A percentile compares a stretch with the other conserved stretches of the same genome.
Evolutionary conservation across 2,888 invertebrate genomes (phyloP).

Genomic region (Drepana falcataria): DNA sequence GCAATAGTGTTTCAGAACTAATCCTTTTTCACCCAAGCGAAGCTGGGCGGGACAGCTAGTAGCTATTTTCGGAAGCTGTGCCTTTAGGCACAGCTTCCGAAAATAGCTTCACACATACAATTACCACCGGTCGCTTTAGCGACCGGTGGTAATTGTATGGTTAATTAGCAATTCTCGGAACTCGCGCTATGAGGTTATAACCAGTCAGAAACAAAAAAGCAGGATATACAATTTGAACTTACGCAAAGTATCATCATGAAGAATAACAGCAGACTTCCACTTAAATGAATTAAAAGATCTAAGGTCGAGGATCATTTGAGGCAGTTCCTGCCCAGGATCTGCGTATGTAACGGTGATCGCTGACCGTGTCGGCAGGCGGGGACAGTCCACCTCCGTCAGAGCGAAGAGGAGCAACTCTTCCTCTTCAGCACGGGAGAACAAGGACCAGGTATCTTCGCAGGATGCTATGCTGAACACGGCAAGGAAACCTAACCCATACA

Average conservation of each 20-base stretch:
- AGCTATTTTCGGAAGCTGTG: no score
- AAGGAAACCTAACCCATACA: conserved; percentile 77
- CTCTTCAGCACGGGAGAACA: conserved; percentile 80
- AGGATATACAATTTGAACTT: conserved; percentile 28
- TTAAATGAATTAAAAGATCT: conserved; percentile 81
- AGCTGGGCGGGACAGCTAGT: no score
- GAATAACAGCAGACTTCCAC: conserved; percentile 85
- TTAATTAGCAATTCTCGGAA: neutral
- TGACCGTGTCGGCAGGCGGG: conserved; percentile 82
- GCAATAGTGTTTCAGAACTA: no score
- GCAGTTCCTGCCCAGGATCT: conserved; percentile 84
- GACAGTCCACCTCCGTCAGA: conserved; percentile 88
- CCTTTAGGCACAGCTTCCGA: no score
- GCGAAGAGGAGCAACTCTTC: conserved; percentile 85
- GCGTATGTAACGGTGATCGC: conserved; percentile 86
- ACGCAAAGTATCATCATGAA: conserved; percentile 87
- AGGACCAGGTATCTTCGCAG: conserved; percentile 85
- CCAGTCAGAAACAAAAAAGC: no score
- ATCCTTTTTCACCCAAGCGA: no score
- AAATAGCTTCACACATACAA: no score
- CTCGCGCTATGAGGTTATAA: no score
- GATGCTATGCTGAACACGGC: conserved; percentile 86
- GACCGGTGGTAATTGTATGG: no score
- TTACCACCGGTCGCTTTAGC: no score
- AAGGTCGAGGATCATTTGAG: conserved; percentile 87